Percentiles rank a stretch among this genome's conserved stretches.
Evolutionary conservation across 1,140 invertebrate genomes (phyloP).

Genomic region (Rhagoletis pomonella): DNA sequence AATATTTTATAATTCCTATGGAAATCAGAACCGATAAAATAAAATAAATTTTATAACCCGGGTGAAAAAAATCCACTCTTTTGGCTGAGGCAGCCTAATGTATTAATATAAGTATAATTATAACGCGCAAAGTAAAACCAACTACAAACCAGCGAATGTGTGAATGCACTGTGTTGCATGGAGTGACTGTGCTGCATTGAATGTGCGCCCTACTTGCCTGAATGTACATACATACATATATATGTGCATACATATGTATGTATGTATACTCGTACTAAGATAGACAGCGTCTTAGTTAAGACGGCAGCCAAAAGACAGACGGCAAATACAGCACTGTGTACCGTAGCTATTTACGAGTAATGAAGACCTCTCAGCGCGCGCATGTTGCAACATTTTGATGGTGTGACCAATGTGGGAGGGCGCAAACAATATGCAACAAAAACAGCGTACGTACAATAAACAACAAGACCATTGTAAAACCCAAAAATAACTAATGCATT

Average conservation of each 20-base stretch:
- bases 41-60: too few species aligned
- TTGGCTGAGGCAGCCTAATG: too few species aligned
- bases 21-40: too few species aligned
- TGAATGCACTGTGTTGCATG: slow-evolving; percentile 10
- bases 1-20: too few species aligned
- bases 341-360: not conserved
- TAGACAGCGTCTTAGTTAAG: not conserved
- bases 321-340: not conserved
- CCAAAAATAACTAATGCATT: slow-evolving; percentile 17
- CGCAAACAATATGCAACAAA: slow-evolving; percentile 15
- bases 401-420: not conserved
- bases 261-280: not conserved
- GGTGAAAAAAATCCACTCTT: too few species aligned
- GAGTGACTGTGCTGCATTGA: not conserved
- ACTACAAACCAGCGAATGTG: not conserved
- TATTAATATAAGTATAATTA: too few species aligned
- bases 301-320: not conserved
- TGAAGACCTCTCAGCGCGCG: slow-evolving; percentile 1
- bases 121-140: not conserved
- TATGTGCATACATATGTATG: not conserved
- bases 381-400: not conserved
- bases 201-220: not conserved
- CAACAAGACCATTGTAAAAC: not conserved
- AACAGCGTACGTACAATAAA: too few species aligned
- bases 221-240: not conserved